Base-by-base conservation (phyloP, 2,113 vertebrate genomes). In the Uria lomvia region DNA sequence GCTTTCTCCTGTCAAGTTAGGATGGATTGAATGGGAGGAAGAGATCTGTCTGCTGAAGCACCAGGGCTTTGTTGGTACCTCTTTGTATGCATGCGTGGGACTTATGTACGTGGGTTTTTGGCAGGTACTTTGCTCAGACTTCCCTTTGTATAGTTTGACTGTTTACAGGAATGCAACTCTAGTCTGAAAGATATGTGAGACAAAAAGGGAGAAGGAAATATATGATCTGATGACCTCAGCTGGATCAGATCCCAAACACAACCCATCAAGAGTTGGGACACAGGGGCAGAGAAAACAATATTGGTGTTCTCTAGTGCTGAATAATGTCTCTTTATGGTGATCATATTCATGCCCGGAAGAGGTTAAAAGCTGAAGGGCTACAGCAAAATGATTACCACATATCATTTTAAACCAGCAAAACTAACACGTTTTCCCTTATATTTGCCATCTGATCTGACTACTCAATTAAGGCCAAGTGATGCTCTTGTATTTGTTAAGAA, bases 391-490 rank as follows among this genome's bases (percentile, higher is more conserved):
- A 40, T 68, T 2, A 5, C 26, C 66, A 50, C 26, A 5, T 73
- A 43, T 75, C 1, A 83, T 88, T 88, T 95, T 79, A 52, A 86
- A 97, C 59, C 29, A 53, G 42, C 14, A 17, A 65, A 94, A 95
- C 85, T 66, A 85, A 86, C 71, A 47, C 47, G 12, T 93, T 94
- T 88, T 65, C 36, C 58, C 58, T 62, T 60, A 7, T 52, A 34
- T 83, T 93, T 94, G 59, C 77, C 38, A 82, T 90, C 70, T 96
- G 62, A 90, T 59, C 59, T 92, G 76, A 90, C 58, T 43, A 15
- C 56, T 63, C 20, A 45, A 32, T 77, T 81, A 81, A 94, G 79
- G 30, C 49, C 45, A 91, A 82, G 55, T 36, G 50, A 72, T 66
- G 79, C 11, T 60, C 60, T 55, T 87, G 80, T 15, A 23, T 60